Percentiles rank a stretch among this genome's conserved stretches.
phyloP scores from a whole-genome alignment of 2,888 invertebrate species.

The Cataglyphis livida region DNA sequence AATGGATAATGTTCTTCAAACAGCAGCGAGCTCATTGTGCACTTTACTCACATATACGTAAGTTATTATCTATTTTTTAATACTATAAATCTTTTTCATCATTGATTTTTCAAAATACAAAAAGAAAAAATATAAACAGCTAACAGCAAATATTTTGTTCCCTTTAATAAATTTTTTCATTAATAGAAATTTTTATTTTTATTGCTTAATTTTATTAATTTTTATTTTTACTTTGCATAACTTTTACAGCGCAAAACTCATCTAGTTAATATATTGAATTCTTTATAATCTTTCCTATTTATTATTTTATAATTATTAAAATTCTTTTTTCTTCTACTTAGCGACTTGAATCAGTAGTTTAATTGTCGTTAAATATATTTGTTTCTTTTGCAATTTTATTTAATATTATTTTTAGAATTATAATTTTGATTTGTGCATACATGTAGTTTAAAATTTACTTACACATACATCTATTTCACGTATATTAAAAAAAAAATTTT shows the following conservation, averaged over 20 bases:
- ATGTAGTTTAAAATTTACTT: background rate
- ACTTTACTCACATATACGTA: conserved; percentile 92
- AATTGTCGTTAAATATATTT: background rate
- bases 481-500: background rate
- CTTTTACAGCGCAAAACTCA: background rate
- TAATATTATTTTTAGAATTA: background rate
- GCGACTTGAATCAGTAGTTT: background rate
- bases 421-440: background rate
- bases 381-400: background rate
- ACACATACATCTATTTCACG: background rate
- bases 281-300: background rate
- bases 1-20: conserved; percentile 88
- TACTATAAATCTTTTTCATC: background rate
- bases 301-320: background rate
- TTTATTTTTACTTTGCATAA: background rate
- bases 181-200: background rate
- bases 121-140: background rate
- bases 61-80: conserved; percentile 73
- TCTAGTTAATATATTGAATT: background rate
- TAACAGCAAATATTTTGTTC: background rate
- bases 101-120: background rate
- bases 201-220: background rate
- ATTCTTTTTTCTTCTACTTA: background rate
- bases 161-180: background rate
- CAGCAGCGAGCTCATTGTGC: conserved; percentile 93